A percentile compares a stretch with the other conserved stretches of the same genome.
phyloP scores from a whole-genome alignment of 2,797 vertebrate genomes.

The Esox lucius region DNA sequence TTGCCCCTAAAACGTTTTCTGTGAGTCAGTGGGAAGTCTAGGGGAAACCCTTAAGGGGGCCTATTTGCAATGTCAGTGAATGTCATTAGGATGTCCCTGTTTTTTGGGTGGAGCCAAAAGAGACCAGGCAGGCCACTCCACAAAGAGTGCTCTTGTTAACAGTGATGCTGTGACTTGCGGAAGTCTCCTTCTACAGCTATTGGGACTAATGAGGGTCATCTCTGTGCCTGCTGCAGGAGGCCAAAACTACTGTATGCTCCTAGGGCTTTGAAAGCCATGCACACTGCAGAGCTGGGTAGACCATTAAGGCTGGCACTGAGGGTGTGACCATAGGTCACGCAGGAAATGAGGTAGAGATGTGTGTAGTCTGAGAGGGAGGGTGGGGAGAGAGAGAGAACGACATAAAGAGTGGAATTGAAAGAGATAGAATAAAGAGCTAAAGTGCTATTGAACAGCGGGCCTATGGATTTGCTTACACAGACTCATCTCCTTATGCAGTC shows the following conservation, averaged over 20 bases:
- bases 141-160: conserved; percentile 25
- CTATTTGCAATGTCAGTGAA: too few species aligned
- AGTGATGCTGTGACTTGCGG: not conserved
- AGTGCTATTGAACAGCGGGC: too few species aligned
- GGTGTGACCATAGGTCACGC: conserved; percentile 24
- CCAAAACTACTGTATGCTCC: not conserved
- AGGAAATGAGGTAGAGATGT: conserved; percentile 36
- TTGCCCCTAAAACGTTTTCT: too few species aligned
- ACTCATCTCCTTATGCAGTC: not conserved
- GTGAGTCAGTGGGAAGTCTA: too few species aligned
- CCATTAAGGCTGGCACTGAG: conserved; percentile 41
- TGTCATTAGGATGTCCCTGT: too few species aligned
- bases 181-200: conserved; percentile 29
- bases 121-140: not conserved
- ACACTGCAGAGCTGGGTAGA: conserved; percentile 36
- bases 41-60: too few species aligned
- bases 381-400: not conserved
- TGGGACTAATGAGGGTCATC: conserved; percentile 49
- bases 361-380: not conserved
- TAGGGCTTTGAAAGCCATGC: conserved; percentile 38
- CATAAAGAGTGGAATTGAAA: not conserved
- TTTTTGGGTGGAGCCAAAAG: not conserved
- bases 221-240: conserved; percentile 23
- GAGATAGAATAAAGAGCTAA: too few species aligned
- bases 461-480: not conserved